Conservation (phyloP, 2,797 vertebrate species). For the Ambastaia sidthimunki region DNA sequence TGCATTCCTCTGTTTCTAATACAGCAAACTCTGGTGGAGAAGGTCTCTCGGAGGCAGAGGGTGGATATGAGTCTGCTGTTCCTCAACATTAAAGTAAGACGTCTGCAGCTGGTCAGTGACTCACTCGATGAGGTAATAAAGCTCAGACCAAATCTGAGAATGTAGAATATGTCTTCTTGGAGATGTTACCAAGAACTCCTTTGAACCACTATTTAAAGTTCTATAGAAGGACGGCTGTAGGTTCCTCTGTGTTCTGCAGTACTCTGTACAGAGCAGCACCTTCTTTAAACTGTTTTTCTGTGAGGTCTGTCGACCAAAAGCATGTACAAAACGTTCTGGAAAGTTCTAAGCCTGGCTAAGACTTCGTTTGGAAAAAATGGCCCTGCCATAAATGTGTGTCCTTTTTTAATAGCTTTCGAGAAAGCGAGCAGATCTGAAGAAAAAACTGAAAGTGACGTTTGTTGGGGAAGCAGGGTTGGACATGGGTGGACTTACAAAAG, state of each 20-base stretch:
- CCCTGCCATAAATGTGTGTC: slow-evolving; percentile 56
- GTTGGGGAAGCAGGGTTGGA: slow-evolving; percentile 97
- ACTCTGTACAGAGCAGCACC: slow-evolving; percentile 27
- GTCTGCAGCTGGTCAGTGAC: slow-evolving; percentile 94
- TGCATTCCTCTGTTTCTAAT: slow-evolving; percentile 43
- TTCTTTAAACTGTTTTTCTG: slow-evolving; percentile 48
- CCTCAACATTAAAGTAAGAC: slow-evolving; percentile 97
- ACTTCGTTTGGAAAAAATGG: slow-evolving; percentile 63
- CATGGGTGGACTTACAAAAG: slow-evolving; percentile 98
- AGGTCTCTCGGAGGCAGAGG: slow-evolving; percentile 96
- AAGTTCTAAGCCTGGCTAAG: slow-evolving; percentile 59
- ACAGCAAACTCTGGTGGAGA: slow-evolving; percentile 97
- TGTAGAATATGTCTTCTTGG: slow-evolving; percentile 44
- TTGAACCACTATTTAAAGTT: slow-evolving; percentile 40
- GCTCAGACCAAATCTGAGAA: slow-evolving; percentile 43
- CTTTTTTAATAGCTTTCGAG: slow-evolving; percentile 82
- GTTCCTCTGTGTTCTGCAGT: slow-evolving; percentile 18
- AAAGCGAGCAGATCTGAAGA: slow-evolving; percentile 94
- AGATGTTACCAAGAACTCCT: slow-evolving; percentile 34
- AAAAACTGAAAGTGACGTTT: slow-evolving; percentile 97
- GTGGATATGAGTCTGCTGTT: slow-evolving; percentile 99
- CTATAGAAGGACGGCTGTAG: slow-evolving; percentile 23
- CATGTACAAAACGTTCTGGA: slow-evolving; percentile 60
- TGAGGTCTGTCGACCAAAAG: slow-evolving; percentile 45
- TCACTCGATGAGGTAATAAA: slow-evolving; percentile 94